Base-by-base conservation (phyloP, 2,113 vertebrate genomes). In the Dicerorhinus sumatrensis region DNA sequence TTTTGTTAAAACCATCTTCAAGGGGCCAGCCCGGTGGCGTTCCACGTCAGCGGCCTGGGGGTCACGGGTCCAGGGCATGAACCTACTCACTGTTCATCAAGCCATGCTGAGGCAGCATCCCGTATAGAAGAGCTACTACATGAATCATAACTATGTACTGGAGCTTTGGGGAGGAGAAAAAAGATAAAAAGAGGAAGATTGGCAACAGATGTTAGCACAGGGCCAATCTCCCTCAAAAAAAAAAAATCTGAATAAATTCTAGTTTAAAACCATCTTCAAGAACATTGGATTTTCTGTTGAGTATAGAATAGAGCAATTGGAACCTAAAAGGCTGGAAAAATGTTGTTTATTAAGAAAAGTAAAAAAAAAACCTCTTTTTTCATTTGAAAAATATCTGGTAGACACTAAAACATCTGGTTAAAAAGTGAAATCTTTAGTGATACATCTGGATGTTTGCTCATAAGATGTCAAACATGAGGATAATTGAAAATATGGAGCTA, bases 281-380 rank as follows among this genome's bases (percentile, higher is more conserved):
- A 69, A 73, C 25, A 58, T 80, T 95, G 51, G 54, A 95, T 98
- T 97, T 98, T 97, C 23, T 25, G 42, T 83, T 96, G 90, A 97
- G 81, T 85, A 89, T 20, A 76, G 31, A 97, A 58, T 80, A 94
- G 75, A 98, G 9, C 76, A 96, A 65, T 84, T 90, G 60, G 31
- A 94, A 89, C 14, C 85, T 92, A 76, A 94, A 96, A 96, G 88
- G 48, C 75, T 97, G 21, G 10, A 97, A 96, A 98, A 98, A 94
- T 29, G 62, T 91, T 20, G 89, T 98, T 98, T 98, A 98, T 97
- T 98, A 98, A 97, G 89, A 98, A 97, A 97, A 97, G 69, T 42
- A 7, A 33, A 39, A 84, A 65, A 62, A 39, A 70, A 25, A 54
- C 33, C 1, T 48, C 18, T 81, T 70, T 95, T 89, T 94, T 63